Percentiles rank a stretch among this genome's conserved stretches.
These are phyloP conservation scores for Archivesica marissinica DNA, from an alignment of 1,140 invertebrate genomes.

Conservation along the genomic window DNA sequence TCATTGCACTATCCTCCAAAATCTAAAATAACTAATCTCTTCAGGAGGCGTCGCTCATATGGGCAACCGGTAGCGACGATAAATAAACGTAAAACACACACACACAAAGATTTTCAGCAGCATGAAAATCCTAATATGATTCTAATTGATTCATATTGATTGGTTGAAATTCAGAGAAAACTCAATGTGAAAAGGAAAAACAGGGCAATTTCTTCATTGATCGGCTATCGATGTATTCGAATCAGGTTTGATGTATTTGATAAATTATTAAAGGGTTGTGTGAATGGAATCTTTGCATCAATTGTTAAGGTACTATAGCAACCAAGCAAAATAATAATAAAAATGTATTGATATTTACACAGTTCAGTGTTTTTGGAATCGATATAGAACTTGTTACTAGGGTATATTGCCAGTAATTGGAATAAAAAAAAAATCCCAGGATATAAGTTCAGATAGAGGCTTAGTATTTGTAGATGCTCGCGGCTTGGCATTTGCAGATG, in stretches of 20 bases:
- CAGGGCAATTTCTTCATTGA: conserved; percentile 36
- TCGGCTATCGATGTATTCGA: conserved; percentile 7
- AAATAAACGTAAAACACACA: too few relatives aligned
- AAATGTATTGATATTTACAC: conserved; percentile 59
- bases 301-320: conserved; percentile 39
- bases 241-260: conserved; percentile 8
- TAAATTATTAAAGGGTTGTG: conserved; percentile 51
- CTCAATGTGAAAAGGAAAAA: background rate
- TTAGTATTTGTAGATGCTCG: too few relatives aligned
- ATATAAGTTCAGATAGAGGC: too few relatives aligned
- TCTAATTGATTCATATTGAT: background rate
- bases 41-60: too few relatives aligned
- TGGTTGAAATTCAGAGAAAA: background rate
- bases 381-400: too few relatives aligned
- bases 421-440: too few relatives aligned
- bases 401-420: too few relatives aligned
- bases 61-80: too few relatives aligned
- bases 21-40: too few relatives aligned
- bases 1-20: too few relatives aligned
- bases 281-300: conserved; percentile 37
- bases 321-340: conserved; percentile 29
- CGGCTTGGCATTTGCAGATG: too few relatives aligned
- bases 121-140: background rate
- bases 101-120: too few relatives aligned
- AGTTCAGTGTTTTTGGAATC: conserved; percentile 44